A percentile compares a stretch with the other conserved stretches of the same genome.
These are phyloP conservation scores for Pseudochirops cupreus DNA, from an alignment of 2,797 vertebrate species.

Conservation along the genomic window DNA sequence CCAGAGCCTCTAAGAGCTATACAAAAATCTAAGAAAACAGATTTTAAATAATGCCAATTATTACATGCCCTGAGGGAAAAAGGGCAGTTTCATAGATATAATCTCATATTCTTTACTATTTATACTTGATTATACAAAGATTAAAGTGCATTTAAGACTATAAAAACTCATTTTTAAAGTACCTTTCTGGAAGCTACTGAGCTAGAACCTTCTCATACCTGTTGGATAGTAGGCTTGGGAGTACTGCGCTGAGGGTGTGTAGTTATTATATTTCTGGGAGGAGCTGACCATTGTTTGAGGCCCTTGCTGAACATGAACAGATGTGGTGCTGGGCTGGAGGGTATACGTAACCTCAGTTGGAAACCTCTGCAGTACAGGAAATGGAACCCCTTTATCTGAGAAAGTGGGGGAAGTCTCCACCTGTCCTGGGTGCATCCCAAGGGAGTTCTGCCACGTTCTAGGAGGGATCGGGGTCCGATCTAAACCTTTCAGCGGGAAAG, in stretches of 20 bases:
- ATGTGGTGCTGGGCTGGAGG: constrained; percentile 76
- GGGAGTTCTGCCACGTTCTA: constrained; percentile 81
- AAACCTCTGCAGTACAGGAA: constrained; percentile 80
- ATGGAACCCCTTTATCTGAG: constrained; percentile 81
- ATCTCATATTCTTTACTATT: constrained; percentile 22
- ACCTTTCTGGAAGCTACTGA: constrained; percentile 62
- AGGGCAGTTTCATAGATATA: constrained; percentile 23
- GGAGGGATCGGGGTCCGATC: constrained; percentile 84
- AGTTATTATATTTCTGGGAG: constrained; percentile 79
- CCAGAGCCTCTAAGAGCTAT: neutral
- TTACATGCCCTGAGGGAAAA: neutral
- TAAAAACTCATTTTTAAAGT: constrained; percentile 51
- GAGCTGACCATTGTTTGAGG: constrained; percentile 73
- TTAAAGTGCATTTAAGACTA: constrained; percentile 54
- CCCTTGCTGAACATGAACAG: constrained; percentile 82
- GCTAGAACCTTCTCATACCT: constrained; percentile 82
- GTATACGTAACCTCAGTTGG: constrained; percentile 80
- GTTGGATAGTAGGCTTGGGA: constrained; percentile 84
- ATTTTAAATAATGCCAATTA: constrained; percentile 41
- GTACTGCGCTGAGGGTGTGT: constrained; percentile 80
- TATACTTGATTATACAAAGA: constrained; percentile 44
- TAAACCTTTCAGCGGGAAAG: constrained; percentile 76
- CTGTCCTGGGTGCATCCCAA: constrained; percentile 81
- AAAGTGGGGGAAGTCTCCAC: constrained; percentile 80
- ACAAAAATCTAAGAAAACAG: neutral